Evolutionary conservation across 2,888 invertebrate species (phyloP).

Genomic region (Stenchaetothrips biformis): DNA sequence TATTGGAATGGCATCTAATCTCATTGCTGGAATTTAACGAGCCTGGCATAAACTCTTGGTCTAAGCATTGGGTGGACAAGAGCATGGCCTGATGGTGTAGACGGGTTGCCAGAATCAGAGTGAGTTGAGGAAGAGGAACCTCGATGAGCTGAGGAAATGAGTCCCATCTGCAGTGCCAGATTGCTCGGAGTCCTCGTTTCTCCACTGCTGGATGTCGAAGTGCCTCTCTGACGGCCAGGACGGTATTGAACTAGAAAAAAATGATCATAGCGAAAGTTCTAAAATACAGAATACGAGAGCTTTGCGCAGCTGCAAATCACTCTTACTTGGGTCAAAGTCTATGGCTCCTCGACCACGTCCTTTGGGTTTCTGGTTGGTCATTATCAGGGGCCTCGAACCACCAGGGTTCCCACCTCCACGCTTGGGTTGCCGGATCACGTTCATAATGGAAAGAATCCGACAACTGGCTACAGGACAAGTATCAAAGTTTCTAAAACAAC

Average conservation of each 20-base stretch:
- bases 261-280: not conserved
- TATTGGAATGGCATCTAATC: too few species aligned
- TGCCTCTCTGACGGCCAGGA: not conserved
- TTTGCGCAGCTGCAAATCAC: not conserved
- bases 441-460: not conserved
- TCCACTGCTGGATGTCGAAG: not conserved
- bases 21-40: too few species aligned
- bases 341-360: not conserved
- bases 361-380: not conserved
- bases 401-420: not conserved
- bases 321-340: not conserved
- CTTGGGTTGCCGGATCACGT: not conserved
- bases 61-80: too few species aligned
- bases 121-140: not conserved
- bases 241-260: not conserved
- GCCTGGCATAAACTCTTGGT: not conserved
- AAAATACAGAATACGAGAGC: not conserved
- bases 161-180: not conserved
- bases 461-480: not conserved
- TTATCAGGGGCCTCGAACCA: not conserved
- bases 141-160: not conserved
- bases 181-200: not conserved
- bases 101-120: not conserved
- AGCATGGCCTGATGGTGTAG: not conserved
- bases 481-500: too few species aligned